Conservation (phyloP, 2,797 vertebrate species). For the Simalia tracyae region DNA sequence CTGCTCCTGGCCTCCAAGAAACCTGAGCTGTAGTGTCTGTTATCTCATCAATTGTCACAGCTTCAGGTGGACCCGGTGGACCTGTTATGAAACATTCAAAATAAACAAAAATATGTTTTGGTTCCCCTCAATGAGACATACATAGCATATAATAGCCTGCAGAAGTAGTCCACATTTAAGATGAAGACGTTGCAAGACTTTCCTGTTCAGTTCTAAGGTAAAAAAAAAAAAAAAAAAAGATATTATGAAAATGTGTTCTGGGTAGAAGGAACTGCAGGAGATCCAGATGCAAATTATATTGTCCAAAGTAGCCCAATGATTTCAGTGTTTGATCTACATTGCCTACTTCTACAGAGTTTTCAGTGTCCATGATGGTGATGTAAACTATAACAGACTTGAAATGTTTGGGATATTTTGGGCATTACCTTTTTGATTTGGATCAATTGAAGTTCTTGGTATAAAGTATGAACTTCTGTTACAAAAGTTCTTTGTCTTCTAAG, state of each 20-base stretch:
- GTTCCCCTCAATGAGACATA: conserved; percentile 12
- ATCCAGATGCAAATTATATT: background rate
- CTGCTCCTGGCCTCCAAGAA: conserved; percentile 93
- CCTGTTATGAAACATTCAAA: conserved; percentile 74
- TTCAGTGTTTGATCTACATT: background rate
- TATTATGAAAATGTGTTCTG: background rate
- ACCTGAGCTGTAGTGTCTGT: conserved; percentile 92
- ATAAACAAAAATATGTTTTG: conserved; percentile 43
- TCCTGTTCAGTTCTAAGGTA: background rate
- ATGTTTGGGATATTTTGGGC: background rate
- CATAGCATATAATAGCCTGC: background rate
- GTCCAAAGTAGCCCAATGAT: background rate
- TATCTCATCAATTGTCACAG: conserved; percentile 91
- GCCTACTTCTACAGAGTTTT: background rate
- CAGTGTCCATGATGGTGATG: background rate
- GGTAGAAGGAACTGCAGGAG: background rate
- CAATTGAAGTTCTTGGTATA: background rate
- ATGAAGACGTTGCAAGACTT: fast-evolving
- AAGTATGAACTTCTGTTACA: background rate
- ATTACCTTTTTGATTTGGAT: background rate
- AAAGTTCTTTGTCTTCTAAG: background rate
- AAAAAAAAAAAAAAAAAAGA: background rate
- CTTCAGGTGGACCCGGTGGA: conserved; percentile 91
- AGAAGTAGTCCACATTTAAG: fast-evolving
- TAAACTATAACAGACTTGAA: background rate